A percentile compares a stretch with the other conserved stretches of the same genome.
These are phyloP conservation scores for Doryteuthis pealeii DNA, from an alignment of 1,140 invertebrate species.

Conservation along the genomic window DNA sequence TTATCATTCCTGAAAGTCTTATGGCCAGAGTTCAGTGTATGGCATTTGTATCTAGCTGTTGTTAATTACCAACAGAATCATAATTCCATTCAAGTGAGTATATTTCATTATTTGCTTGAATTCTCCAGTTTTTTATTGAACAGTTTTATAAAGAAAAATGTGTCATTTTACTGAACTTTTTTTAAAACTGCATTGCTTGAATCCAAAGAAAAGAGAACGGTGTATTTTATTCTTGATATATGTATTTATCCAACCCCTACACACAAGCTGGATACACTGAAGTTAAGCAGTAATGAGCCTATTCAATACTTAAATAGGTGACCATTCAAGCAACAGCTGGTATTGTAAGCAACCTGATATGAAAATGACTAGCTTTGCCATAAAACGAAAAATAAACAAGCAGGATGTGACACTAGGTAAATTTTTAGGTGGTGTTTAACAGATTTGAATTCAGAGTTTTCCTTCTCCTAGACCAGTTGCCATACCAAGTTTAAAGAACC, in stretches of 20 bases:
- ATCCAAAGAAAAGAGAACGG: background rate
- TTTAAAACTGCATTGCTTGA: background rate
- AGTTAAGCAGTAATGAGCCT: no score
- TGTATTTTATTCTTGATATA: background rate
- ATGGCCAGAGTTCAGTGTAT: slow-evolving; percentile 92
- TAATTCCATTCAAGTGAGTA: slow-evolving; percentile 44
- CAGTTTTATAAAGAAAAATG: background rate
- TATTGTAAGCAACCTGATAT: no score
- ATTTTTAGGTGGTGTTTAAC: no score
- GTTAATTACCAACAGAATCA: slow-evolving; percentile 77
- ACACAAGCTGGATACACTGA: no score
- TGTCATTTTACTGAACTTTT: background rate
- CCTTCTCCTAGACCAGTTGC: no score
- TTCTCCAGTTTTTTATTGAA: background rate
- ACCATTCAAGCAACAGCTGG: no score
- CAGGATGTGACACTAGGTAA: no score
- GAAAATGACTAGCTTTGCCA: no score
- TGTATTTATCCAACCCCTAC: background rate
- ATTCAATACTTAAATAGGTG: no score
- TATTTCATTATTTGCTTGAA: background rate
- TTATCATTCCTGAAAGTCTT: slow-evolving; percentile 67
- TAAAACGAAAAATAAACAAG: no score
- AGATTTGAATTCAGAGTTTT: no score
- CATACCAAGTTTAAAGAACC: no score
- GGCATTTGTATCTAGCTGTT: slow-evolving; percentile 83